Base-by-base conservation (phyloP, 2,888 invertebrate species). In the Cephus spinipes region DNA sequence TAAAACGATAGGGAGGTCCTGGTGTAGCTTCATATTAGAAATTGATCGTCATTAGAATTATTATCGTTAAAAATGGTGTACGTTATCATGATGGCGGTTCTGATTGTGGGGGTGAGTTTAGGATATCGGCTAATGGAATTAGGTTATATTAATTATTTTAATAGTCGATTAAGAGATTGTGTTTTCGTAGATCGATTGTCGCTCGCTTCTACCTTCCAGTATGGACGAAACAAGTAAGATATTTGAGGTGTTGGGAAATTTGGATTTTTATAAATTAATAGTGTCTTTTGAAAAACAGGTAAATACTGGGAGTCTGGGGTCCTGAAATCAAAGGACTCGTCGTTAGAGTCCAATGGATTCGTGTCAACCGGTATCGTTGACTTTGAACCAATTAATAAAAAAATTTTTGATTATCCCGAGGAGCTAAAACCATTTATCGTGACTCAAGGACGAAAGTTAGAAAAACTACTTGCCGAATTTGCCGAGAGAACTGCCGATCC, bases 101-200 rank as follows among this genome's bases (percentile, higher is more conserved):
- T 76, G n/a, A 30, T 40, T 12, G 69, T 75, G 9, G 40, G 71
- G 71, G 78, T 78, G 75, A 68, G 74, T 74, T 74, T 35, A 32
- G 33, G 0, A 15, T 32, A 71, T 71, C 11, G 32, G 12, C 11
- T 33, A 11, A 71, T 12, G 32, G 30, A 32, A 12, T 71, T 15
- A 30, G 11, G 9, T 71, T 11, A 2, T 1, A 71, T 71, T 30
- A 11, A 71, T 71, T 30, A 71, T 30, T 55, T 55, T 23, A 55
- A 55, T 55, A 1, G 23, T 55, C 23, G 2, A 55, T 55, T 55
- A 55, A 55, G 55, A 55, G 1, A 23, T 23, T 55, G n/a, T 35
- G 35, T 69, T 1, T 35, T 30, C 77, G 31, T 15, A 87, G 87
- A 74, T 76, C 11, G 80, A 81, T 9, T 81, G 79, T 76, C 83